Evolutionary conservation across 2,888 invertebrate species (phyloP).

Genomic region (Neoaliturus tenellus): DNA sequence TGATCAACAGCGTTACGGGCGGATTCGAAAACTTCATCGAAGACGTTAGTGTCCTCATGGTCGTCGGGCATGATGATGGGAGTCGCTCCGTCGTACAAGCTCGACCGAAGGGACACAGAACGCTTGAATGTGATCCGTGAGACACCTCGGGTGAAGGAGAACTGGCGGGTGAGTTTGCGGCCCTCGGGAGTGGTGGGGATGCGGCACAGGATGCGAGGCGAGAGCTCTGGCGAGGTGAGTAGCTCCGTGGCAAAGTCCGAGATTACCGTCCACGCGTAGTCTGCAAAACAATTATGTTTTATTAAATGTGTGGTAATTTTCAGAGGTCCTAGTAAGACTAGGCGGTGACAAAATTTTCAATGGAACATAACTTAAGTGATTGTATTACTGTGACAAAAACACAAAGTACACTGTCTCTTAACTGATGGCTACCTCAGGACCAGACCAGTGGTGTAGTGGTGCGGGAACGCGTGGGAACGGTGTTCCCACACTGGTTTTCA

Average conservation of each 20-base stretch:
- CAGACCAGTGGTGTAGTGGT: too few relatives aligned
- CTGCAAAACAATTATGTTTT: too few relatives aligned
- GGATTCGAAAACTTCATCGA: slow-evolving; percentile 59
- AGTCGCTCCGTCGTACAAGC: slow-evolving; percentile 64
- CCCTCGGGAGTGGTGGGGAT: slow-evolving; percentile 51
- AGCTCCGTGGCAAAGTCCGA: slow-evolving; percentile 78
- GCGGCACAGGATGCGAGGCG: slow-evolving; percentile 66
- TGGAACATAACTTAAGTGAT: too few relatives aligned
- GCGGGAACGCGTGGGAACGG: too few relatives aligned
- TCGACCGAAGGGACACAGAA: slow-evolving; percentile 57
- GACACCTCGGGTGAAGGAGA: slow-evolving; percentile 77
- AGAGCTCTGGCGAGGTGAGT: slow-evolving; percentile 72
- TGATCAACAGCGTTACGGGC: not conserved
- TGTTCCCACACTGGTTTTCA: too few relatives aligned
- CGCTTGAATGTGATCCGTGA: slow-evolving; percentile 72
- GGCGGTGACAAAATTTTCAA: too few relatives aligned
- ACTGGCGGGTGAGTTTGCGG: slow-evolving; percentile 71
- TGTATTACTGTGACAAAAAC: too few relatives aligned
- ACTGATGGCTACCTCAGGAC: too few relatives aligned
- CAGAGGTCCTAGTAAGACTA: too few relatives aligned
- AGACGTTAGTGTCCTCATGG: slow-evolving; percentile 43
- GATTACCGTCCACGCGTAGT: slow-evolving; percentile 80
- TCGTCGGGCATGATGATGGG: slow-evolving; percentile 65
- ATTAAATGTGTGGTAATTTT: too few relatives aligned
- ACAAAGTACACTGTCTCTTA: too few relatives aligned